Percentiles rank a stretch among this genome's conserved stretches.
Evolutionary conservation across 2,888 invertebrate species (phyloP).

Genomic region (Oscheius sp.): DNA sequence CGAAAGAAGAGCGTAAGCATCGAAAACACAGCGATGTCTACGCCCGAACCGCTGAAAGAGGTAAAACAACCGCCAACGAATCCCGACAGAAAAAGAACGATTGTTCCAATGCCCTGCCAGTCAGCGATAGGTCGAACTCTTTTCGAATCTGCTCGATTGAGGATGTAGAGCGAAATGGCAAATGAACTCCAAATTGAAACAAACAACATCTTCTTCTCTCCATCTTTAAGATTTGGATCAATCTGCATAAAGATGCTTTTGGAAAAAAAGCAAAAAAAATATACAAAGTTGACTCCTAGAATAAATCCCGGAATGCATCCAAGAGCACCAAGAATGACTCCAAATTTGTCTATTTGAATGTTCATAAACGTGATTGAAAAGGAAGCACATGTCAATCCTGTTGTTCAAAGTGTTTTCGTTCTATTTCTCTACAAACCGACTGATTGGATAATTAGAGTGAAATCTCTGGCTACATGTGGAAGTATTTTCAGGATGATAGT

Average conservation of each 20-base stretch:
- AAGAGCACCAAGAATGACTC: constrained; percentile 55
- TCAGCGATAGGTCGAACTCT: constrained; percentile 36
- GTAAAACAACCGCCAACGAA: constrained; percentile 51
- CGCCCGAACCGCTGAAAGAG: constrained; percentile 67
- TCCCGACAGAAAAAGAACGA: not conserved
- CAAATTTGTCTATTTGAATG: constrained; percentile 57
- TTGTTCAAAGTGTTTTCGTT: not conserved
- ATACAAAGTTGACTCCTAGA: constrained; percentile 59
- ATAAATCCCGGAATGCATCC: constrained; percentile 66
- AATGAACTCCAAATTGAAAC: constrained; percentile 70
- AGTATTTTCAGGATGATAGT: constrained; percentile 54
- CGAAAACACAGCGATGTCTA: constrained; percentile 65
- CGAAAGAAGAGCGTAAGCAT: constrained; percentile 54
- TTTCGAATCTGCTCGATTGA: constrained; percentile 62
- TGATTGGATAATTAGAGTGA: constrained; percentile 60
- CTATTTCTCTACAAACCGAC: constrained; percentile 39
- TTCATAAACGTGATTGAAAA: constrained; percentile 67
- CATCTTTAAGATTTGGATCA: constrained; percentile 58
- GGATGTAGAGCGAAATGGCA: constrained; percentile 66
- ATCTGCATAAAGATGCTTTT: constrained; percentile 34
- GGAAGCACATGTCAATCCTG: constrained; percentile 67
- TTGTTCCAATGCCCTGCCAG: not conserved
- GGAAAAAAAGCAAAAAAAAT: not conserved
- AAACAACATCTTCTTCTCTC: constrained; percentile 69
- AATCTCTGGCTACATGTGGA: constrained; percentile 57